phyloP scores from a whole-genome alignment of 2,888 invertebrate species.

The Girardia tigrina region DNA sequence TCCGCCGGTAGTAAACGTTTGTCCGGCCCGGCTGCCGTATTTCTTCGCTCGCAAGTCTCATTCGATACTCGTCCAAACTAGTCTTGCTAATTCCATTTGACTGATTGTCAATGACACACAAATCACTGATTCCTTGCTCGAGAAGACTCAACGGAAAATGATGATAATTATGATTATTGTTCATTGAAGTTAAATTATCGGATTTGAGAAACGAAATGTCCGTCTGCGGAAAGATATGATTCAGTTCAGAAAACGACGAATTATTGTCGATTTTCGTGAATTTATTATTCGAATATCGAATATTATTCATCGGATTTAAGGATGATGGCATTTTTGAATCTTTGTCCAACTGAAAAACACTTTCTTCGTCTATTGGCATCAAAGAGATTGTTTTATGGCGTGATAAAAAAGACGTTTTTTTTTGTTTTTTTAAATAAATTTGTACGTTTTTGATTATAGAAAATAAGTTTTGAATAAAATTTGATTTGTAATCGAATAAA shows the following conservation, averaged over 20 bases:
- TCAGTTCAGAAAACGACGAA: not conserved
- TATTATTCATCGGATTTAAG: not conserved
- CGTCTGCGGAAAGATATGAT: not conserved
- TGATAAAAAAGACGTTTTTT: too few species aligned
- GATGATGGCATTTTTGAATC: slow-evolving; percentile 7
- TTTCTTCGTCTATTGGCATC: slow-evolving; percentile 14
- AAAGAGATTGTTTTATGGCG: too few species aligned
- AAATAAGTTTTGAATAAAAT: too few species aligned
- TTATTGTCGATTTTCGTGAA: not conserved
- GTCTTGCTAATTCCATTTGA: not conserved
- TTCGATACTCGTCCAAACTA: not conserved
- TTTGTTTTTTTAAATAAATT: too few species aligned
- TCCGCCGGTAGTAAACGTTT: not conserved
- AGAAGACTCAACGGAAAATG: not conserved
- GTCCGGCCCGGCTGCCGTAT: not conserved
- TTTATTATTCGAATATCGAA: not conserved
- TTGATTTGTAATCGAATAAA: too few species aligned
- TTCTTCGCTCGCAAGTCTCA: not conserved
- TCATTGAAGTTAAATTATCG: not conserved
- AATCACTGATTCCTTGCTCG: slow-evolving; percentile 19
- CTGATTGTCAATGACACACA: not conserved
- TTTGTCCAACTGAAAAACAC: not conserved
- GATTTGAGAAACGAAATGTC: not conserved
- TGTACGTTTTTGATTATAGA: too few species aligned
- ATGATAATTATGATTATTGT: too few species aligned